Evolutionary conservation across 92 coral and sea anemone species (phyloP).

Genomic region (Hydrozoanthus gracilis): DNA sequence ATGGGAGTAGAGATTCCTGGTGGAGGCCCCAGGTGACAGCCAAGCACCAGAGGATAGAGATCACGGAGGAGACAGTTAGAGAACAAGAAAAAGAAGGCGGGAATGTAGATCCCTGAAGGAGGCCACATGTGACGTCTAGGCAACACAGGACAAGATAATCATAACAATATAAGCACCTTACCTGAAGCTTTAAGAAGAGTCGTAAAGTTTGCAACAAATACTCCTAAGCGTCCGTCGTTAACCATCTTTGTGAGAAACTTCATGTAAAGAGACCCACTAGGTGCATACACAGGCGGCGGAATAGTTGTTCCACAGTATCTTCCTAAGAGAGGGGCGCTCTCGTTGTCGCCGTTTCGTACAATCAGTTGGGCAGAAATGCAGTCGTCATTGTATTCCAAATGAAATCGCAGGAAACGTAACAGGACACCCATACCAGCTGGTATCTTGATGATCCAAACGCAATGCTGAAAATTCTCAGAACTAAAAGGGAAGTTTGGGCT

Average conservation of each 20-base stretch:
- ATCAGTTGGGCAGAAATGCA: slow-evolving; percentile 9
- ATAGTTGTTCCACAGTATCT: slow-evolving; percentile 21
- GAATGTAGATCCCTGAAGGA: too few species aligned
- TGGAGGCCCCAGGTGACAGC: too few species aligned
- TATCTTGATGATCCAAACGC: slow-evolving; percentile 17
- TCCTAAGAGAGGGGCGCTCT: slow-evolving; percentile 8
- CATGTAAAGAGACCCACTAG: neutral
- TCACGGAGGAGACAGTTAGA: too few species aligned
- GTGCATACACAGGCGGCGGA: neutral
- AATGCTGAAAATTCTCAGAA: neutral
- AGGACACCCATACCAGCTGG: slow-evolving; percentile 1
- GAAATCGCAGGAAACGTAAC: neutral
- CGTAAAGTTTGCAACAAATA: slow-evolving; percentile 20
- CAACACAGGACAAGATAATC: neutral
- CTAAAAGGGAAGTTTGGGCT: slow-evolving; percentile 30
- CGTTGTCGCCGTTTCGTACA: slow-evolving; percentile 10
- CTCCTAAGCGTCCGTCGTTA: neutral
- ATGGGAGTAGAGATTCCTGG: too few species aligned
- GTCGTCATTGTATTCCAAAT: slow-evolving; percentile 26
- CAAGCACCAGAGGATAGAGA: too few species aligned
- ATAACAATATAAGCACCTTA: neutral
- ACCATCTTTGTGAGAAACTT: slow-evolving; percentile 12
- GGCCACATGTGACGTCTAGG: too few species aligned
- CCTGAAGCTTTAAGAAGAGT: neutral
- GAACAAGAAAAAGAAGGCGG: too few species aligned